Conservation (phyloP, 2,113 vertebrate genomes). For the Varanus salvator region DNA sequence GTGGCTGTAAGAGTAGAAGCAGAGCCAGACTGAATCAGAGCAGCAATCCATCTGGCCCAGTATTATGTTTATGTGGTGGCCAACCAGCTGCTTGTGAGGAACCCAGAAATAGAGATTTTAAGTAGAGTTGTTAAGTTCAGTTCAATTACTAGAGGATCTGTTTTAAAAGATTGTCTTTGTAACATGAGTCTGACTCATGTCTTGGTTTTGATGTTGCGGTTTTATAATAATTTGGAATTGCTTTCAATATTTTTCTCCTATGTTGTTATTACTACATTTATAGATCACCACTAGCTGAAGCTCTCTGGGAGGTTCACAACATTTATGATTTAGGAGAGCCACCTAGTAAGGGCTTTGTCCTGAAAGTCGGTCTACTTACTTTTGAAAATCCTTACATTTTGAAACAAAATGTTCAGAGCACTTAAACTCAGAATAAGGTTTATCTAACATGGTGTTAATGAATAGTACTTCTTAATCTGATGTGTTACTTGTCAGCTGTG, state of each 20-base stretch:
- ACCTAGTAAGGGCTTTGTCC: background rate
- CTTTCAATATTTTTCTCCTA: background rate
- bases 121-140: background rate
- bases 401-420: background rate
- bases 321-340: background rate
- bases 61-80: too few relatives aligned
- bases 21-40: too few relatives aligned
- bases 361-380: too few relatives aligned
- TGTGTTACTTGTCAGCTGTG: background rate
- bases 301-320: too few relatives aligned
- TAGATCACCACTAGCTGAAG: too few relatives aligned
- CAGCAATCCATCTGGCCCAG: too few relatives aligned
- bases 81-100: too few relatives aligned
- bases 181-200: background rate
- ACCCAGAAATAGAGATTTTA: too few relatives aligned
- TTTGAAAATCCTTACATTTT: too few relatives aligned
- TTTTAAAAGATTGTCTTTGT: background rate
- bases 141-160: constrained; percentile 2
- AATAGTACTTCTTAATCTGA: background rate
- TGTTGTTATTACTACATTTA: background rate
- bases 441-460: background rate
- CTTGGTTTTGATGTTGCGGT: background rate
- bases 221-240: background rate
- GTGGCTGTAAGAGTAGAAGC: too few relatives aligned
- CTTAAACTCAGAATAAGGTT: background rate